Evolutionary conservation across 1,140 invertebrate species (phyloP), one percentile per base, ranked within the genome.

Genomic region (Mizuhopecten yessoensis): DNA sequence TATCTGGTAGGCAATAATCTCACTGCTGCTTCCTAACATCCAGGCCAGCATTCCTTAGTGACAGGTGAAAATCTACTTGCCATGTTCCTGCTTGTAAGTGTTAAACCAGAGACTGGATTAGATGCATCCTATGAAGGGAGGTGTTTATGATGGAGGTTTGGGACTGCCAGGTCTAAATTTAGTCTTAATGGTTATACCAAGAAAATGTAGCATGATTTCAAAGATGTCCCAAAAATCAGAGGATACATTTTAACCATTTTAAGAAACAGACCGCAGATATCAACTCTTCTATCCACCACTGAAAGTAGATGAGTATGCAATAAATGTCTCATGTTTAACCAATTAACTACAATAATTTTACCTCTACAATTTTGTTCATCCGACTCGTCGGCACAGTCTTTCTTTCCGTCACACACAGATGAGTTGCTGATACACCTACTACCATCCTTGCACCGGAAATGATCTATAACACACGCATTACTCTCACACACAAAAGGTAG

Each of bases 401-500:
- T 75, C 86, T 93, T 93, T 33, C 91, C 91, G 88, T 95, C 94
- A 91, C 94, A 95, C 87, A 92, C 88, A 93, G 93, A 95, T 34
- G 92, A 89, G 29, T 89, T 89, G 34, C 91, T 93, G 29, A 95
- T 94, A 86, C 94, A 95, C 34, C 88, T 90, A 29, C 90, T 90
- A 29, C 88, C 91, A 90, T 94, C 92, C 17, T 91, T 90, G 92
- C 94, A 98, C 90, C 97, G 97, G 93, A 97, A 93, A 89, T 94
- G 90, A 33, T 45, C 34, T 57, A 29, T 39, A 34, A 45, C 90
- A 90, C 90, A 90, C 87, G 90, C 33, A n/a, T 34, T 10, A 36
- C 42, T 88, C 75, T 90, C 36, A 87, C 90, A 90, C 87, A 90
- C 87, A 86, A 89, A 34, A 42, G 90, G 88, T n/a, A 89, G 33